Evolutionary conservation across 2,888 invertebrate species (phyloP).

Genomic region (Ceraclea dissimilis): DNA sequence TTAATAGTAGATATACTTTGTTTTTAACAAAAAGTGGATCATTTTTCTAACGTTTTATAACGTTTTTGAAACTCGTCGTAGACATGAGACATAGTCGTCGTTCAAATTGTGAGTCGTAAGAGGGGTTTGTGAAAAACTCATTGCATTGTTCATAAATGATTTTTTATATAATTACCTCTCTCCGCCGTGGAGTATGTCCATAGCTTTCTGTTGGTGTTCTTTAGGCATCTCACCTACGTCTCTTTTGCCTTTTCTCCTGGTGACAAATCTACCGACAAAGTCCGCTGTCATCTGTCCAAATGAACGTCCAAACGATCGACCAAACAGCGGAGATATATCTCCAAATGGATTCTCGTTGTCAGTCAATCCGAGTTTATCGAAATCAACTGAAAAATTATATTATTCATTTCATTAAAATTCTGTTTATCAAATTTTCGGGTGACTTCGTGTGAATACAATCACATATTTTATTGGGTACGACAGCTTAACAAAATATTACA

Average conservation of each 20-base stretch:
- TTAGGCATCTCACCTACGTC: conserved; percentile 34
- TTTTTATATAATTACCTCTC: conserved; percentile 48
- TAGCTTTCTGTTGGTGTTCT: conserved; percentile 34
- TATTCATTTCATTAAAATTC: neutral
- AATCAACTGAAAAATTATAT: conserved; percentile 57
- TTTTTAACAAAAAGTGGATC: no score
- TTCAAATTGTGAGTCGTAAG: no score
- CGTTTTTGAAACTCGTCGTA: no score
- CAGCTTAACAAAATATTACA: no score
- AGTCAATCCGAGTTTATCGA: conserved; percentile 77
- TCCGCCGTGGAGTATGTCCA: conserved; percentile 64
- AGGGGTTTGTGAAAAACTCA: no score
- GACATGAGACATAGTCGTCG: no score
- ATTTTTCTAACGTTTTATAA: no score
- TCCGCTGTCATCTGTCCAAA: conserved; percentile 64
- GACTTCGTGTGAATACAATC: neutral
- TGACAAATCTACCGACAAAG: conserved; percentile 65
- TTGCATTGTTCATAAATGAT: no score
- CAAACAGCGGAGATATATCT: conserved; percentile 66
- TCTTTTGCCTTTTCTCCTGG: conserved; percentile 50
- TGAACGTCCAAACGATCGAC: conserved; percentile 66
- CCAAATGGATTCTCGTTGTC: conserved; percentile 85
- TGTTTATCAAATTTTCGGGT: neutral
- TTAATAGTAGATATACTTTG: no score
- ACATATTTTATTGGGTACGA: neutral